Percentiles rank a stretch among this genome's conserved stretches.
These are phyloP conservation scores for Agapornis roseicollis DNA, from an alignment of 2,113 vertebrate genomes.

Conservation along the genomic window DNA sequence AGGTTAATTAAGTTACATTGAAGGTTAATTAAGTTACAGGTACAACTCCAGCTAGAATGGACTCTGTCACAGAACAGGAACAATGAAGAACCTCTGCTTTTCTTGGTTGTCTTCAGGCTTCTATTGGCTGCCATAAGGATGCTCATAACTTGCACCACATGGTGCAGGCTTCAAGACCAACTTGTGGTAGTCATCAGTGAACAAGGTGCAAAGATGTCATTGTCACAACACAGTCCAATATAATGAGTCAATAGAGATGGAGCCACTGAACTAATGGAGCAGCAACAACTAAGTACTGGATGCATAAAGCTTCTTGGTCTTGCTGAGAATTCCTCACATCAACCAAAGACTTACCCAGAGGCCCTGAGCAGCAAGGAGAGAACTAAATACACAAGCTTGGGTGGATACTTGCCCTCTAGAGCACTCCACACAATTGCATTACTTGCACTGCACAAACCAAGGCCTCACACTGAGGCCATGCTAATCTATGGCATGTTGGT, in stretches of 20 bases:
- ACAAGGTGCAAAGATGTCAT: not conserved
- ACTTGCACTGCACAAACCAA: not conserved
- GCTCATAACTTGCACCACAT: not conserved
- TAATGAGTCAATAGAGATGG: not conserved
- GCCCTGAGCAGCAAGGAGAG: not conserved
- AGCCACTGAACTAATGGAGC: not conserved
- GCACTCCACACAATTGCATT: no score
- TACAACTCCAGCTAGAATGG: not conserved
- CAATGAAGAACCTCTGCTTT: not conserved
- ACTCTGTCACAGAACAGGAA: not conserved
- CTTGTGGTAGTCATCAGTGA: not conserved
- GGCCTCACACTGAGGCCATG: not conserved
- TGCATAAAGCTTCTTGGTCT: not conserved
- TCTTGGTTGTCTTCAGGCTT: not conserved
- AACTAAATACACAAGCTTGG: not conserved
- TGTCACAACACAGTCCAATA: no score
- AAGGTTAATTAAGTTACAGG: not conserved
- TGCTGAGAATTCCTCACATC: not conserved
- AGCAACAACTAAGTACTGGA: not conserved
- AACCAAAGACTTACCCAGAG: not conserved
- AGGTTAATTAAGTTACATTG: not conserved
- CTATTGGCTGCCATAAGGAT: not conserved
- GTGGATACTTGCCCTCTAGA: not conserved
- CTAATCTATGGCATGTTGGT: not conserved
- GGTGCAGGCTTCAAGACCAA: not conserved